A percentile compares a stretch with the other conserved stretches of the same genome.
These are phyloP conservation scores for Cryptomyrus ogoouensis DNA, from an alignment of 2,113 vertebrate species.

Conservation along the genomic window DNA sequence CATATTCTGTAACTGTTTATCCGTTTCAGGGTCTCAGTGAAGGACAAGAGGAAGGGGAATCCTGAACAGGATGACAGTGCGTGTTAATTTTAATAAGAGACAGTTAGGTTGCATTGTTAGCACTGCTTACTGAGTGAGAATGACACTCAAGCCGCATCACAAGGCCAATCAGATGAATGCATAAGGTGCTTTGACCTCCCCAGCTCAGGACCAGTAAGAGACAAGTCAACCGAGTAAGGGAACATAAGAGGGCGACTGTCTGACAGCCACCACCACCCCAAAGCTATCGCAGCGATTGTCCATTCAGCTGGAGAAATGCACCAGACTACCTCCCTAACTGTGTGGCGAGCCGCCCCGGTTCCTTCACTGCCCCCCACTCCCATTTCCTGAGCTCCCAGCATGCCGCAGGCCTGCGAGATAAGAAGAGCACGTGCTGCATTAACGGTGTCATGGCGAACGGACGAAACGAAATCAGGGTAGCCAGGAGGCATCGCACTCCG, in stretches of 20 bases:
- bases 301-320: slow-evolving; percentile 46
- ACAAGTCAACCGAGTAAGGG: neutral
- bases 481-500: neutral
- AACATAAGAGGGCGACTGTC: neutral
- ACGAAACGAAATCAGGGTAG: slow-evolving; percentile 22
- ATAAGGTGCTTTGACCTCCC: neutral
- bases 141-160: neutral
- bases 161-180: neutral
- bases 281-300: slow-evolving; percentile 32
- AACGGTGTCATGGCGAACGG: slow-evolving; percentile 17
- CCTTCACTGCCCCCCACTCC: neutral
- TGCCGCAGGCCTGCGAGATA: neutral
- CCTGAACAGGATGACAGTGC: neutral
- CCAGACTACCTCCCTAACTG: neutral
- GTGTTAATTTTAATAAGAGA: neutral
- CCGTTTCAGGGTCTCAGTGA: neutral
- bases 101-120: neutral
- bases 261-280: neutral
- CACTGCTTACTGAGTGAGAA: neutral
- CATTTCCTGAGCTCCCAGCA: neutral
- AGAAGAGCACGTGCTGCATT: slow-evolving; percentile 31
- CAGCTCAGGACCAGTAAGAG: neutral
- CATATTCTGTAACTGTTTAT: neutral
- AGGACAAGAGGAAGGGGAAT: neutral
- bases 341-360: neutral